Evolutionary conservation across 1,140 invertebrate species (phyloP), one percentile per base, ranked within the genome.

Genomic region (Drosophila cardini): DNA sequence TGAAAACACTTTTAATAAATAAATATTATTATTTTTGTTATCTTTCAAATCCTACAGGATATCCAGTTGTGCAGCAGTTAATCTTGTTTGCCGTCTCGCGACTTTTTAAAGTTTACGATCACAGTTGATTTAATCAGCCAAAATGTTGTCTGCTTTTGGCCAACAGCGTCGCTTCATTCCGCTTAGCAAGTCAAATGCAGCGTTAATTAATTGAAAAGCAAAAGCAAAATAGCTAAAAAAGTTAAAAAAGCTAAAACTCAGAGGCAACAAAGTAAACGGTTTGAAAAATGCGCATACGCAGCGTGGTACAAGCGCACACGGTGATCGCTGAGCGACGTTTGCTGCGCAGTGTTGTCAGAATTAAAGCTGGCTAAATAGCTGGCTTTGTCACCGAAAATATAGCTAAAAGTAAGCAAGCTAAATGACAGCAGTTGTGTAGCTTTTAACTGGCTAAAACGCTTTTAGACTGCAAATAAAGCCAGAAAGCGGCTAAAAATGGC

Each of bases 161-260:
- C 36, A 38, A 11, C 11, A n/a, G 42, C 16, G 38, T 46, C 40
- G 42, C 38, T 55, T 46, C 50, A 26, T 55, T 30, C 58, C 58
- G 34, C 57, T 84, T 83, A 84, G 76, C 68, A 84, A 79, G 57
- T 79, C 72, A 76, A 79, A 83, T 73, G 50, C 50, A 21, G 26
- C 16, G 69, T 68, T 84, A 80, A 84, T 84, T 84, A 80, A 77
- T 84, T 84, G 73, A 83, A 71, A 67, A 42, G 40, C 18, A 38
- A 55, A 34, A 38, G 52, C 34, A 18, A 40, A 38, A 26, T 4
- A 3, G 4, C 2, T 26, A 4, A 26, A 26, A 26, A 26, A 26
- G 5, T 3, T 5, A 26, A 26, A 26, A 21, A 26, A 26, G 5
- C 21, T 3, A 21, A 26, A 26, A 26, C 21, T 3, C 21, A 26